These are phyloP conservation scores for Slavum lentiscoides DNA, from an alignment of 2,888 invertebrate species.

Conservation along the genomic window DNA sequence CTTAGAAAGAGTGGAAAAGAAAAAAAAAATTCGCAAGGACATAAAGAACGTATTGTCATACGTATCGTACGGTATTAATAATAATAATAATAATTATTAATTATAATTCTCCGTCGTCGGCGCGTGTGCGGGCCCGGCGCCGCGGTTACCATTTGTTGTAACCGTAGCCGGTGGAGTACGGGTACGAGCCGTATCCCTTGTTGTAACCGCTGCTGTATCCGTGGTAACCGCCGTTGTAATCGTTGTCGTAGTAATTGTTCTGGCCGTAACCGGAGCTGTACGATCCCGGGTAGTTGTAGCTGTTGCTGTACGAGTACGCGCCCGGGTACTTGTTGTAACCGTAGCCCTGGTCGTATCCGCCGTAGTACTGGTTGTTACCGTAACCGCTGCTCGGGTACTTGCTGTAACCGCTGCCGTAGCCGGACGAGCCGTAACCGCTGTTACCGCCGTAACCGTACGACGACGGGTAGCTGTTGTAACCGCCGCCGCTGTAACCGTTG, in stretches of 20 bases:
- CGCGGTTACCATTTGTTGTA: constrained; percentile 40
- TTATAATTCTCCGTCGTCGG: neutral
- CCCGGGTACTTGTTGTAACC: constrained; percentile 31
- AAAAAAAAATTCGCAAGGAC: neutral
- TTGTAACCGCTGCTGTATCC: constrained; percentile 24
- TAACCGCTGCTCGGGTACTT: constrained; percentile 38
- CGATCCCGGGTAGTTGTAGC: constrained; percentile 46
- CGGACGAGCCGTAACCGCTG: neutral
- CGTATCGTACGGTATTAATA: too few species aligned
- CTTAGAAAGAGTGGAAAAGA: neutral
- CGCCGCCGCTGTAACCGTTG: neutral
- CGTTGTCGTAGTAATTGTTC: constrained; percentile 27
- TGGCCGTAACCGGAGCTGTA: constrained; percentile 33
- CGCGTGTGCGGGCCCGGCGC: neutral
- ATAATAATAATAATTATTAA: too few species aligned
- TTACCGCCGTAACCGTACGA: constrained; percentile 4
- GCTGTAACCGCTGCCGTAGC: constrained; percentile 31
- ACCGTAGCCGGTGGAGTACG: constrained; percentile 38
- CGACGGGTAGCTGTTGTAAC: constrained; percentile 16
- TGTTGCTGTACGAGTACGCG: constrained; percentile 45
- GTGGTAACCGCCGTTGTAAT: constrained; percentile 4
- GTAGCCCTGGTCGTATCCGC: constrained; percentile 25
- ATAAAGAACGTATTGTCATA: too few species aligned
- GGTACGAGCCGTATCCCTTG: constrained; percentile 39
- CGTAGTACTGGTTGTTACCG: constrained; percentile 25